Evolutionary conservation across 2,797 vertebrate genomes (phyloP), one percentile per base, ranked within the genome.

Genomic region (Cephalopachus bancanus): DNA sequence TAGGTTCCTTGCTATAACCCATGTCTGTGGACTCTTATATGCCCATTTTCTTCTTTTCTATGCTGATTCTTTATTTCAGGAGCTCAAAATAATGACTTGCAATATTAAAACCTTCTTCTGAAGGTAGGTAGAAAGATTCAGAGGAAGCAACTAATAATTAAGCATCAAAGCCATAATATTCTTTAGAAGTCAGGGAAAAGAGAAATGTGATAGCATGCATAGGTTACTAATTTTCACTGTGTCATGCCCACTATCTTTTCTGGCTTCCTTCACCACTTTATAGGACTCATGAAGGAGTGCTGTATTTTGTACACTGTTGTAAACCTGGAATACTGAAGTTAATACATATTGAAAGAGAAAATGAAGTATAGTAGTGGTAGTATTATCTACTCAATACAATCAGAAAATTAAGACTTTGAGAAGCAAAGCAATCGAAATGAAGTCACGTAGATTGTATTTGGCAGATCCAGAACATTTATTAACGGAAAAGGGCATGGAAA

Each of bases 61-160:
- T 90, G 8, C 37, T 86, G 26, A 80, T 53, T 65, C 30, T 74
- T 85, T 90, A 71, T 76, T 71, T n/a, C 4, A 72, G 26, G 92
- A 69, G 5, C 12, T 83, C 62, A 91, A 90, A 78, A 67, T 83
- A 87, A 87, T 85, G n/a, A 75, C 53, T 67, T 69, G 10, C 20
- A 90, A 49, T 59, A 65, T 33, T 37, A 86, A 83, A 76, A 1
- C 24, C 28, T 91, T 94, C 59, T 33, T 85, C 28, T 80, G 15
- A 93, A 6, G 15, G 51, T 89, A n/a, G 11, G 19, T 72, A 20
- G 55, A 85, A 83, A 15, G 57, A 86, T 44, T 90, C 37, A 87
- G 33, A 76, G 30, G 26, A 90, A 92, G 49, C 81, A 92, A 86
- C 9, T 74, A 80, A 90, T 22, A 93, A 65, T 26, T 76, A 55